These are phyloP conservation scores for Emberiza fucata DNA, from an alignment of 2,113 vertebrate genomes.

Conservation along the genomic window DNA sequence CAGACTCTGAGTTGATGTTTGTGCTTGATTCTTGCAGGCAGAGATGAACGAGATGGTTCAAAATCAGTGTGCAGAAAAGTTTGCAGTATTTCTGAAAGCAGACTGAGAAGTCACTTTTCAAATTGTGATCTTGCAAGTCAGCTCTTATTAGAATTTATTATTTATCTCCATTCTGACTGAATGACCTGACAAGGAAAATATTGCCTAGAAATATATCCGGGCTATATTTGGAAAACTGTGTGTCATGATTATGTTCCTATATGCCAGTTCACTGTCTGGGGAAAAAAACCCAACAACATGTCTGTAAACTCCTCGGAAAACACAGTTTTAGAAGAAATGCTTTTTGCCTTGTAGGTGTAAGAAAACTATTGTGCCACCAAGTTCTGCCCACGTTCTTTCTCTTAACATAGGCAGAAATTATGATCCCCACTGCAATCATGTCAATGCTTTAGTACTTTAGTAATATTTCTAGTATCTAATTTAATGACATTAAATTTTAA, in stretches of 20 bases:
- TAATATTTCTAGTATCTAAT: neutral
- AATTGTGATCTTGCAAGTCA: neutral
- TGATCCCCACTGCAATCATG: neutral
- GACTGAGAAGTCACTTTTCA: neutral
- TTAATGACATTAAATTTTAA: neutral
- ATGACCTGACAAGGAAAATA: neutral
- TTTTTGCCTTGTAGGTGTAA: neutral
- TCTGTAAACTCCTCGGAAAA: neutral
- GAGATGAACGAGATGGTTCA: neutral
- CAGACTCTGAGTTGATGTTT: neutral
- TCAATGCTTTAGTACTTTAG: neutral
- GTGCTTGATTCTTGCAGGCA: neutral
- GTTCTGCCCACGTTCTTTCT: neutral
- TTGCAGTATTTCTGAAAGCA: neutral
- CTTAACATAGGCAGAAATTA: neutral
- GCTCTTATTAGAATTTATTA: neutral
- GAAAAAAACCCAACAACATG: neutral
- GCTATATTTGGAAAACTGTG: neutral
- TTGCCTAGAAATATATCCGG: neutral
- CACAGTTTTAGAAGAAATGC: neutral
- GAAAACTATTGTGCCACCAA: neutral
- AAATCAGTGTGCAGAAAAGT: neutral
- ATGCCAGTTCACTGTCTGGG: neutral
- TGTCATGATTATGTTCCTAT: neutral
- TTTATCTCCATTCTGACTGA: neutral